Percentiles rank a stretch among this genome's conserved stretches.
Evolutionary conservation across 1,140 invertebrate species (phyloP).

Genomic region (Trachelipus rathkii): DNA sequence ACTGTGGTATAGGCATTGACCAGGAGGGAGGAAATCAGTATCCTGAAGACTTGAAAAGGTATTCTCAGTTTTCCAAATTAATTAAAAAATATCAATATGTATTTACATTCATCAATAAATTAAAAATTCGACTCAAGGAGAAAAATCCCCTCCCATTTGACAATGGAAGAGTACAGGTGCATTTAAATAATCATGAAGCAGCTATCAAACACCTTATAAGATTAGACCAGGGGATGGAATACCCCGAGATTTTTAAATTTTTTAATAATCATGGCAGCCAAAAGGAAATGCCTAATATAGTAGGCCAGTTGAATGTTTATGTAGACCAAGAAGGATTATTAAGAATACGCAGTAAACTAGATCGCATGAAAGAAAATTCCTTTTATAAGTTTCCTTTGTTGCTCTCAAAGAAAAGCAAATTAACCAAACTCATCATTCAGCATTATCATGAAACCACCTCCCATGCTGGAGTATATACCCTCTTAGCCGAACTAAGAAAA

Average conservation of each 20-base stretch:
- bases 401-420: background rate
- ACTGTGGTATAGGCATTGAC: background rate
- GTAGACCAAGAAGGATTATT: background rate
- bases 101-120: slow-evolving; percentile 28
- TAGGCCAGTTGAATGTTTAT: background rate
- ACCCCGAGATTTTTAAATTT: background rate
- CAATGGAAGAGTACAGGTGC: no score
- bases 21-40: background rate
- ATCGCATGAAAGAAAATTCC: background rate
- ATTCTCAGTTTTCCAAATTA: background rate
- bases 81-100: background rate
- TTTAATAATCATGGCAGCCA: background rate
- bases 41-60: background rate
- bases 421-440: background rate
- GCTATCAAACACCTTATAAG: no score
- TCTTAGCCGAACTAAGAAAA: background rate
- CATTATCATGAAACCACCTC: background rate
- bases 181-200: no score
- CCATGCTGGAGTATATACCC: background rate
- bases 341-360: background rate
- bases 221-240: background rate
- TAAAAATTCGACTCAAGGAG: background rate
- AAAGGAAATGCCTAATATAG: background rate
- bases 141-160: no score
- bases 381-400: slow-evolving; percentile 2